A percentile compares a stretch with the other conserved stretches of the same genome.
Evolutionary conservation across 2,888 invertebrate species (phyloP).

Genomic region (Cinara cedri): DNA sequence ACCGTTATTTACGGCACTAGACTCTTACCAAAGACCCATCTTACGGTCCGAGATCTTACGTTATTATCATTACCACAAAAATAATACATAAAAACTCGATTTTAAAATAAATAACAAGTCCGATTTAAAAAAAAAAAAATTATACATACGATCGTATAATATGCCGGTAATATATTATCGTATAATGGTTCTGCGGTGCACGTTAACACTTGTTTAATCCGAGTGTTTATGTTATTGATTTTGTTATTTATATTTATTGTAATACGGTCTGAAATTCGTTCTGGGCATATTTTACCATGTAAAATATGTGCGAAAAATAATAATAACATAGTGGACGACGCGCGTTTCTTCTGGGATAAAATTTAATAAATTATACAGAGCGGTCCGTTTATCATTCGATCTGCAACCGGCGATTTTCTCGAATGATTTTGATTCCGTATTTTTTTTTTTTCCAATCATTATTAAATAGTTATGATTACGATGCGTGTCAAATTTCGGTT

Average conservation of each 20-base stretch:
- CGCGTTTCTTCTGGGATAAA: not conserved
- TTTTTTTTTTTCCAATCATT: too few species aligned
- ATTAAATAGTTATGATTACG: too few species aligned
- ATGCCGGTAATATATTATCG: too few species aligned
- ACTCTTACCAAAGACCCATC: not conserved
- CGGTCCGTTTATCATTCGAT: too few species aligned
- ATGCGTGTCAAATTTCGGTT: too few species aligned
- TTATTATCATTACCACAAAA: not conserved
- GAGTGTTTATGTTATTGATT: constrained; percentile 13
- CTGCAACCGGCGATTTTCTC: too few species aligned
- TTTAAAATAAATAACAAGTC: not conserved
- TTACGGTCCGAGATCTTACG: not conserved
- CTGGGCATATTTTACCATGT: too few species aligned
- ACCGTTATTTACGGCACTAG: constrained; percentile 24
- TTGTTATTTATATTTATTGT: not conserved
- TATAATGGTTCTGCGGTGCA: not conserved
- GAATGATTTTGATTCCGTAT: too few species aligned
- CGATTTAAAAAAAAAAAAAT: not conserved
- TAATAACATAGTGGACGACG: too few species aligned
- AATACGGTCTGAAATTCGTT: too few species aligned
- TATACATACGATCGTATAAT: too few species aligned
- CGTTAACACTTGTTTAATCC: constrained; percentile 3
- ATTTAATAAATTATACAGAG: not conserved
- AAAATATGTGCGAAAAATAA: too few species aligned
- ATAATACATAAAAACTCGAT: constrained; percentile 1